Conservation (phyloP, 2,888 invertebrate species). For the Oscheius sp. region DNA sequence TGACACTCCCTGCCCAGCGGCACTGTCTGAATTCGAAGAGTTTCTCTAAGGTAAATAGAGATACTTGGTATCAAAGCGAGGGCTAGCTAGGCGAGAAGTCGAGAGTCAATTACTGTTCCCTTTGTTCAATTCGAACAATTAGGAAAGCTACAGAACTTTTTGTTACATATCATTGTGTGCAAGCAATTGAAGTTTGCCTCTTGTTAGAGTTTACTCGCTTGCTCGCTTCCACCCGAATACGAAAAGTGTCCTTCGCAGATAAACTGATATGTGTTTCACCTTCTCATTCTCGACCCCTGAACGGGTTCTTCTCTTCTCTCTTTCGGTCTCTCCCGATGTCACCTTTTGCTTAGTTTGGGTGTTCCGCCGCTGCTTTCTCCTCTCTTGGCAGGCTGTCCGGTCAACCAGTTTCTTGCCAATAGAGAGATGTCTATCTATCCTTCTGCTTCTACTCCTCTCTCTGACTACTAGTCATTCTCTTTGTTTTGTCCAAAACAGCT, state of each 20-base stretch:
- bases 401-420: slow-evolving; percentile 32
- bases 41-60: too few relatives aligned
- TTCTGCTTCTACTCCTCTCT: slow-evolving; percentile 5
- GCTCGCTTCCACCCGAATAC: too few relatives aligned
- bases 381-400: slow-evolving; percentile 10
- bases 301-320: slow-evolving; percentile 24
- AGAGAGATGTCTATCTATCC: slow-evolving; percentile 31
- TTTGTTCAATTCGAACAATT: too few relatives aligned
- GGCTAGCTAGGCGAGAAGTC: too few relatives aligned
- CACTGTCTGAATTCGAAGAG: too few relatives aligned
- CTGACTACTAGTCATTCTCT: neutral
- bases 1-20: too few relatives aligned
- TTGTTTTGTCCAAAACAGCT: neutral
- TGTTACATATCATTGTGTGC: too few relatives aligned
- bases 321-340: slow-evolving; percentile 8
- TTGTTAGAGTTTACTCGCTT: too few relatives aligned
- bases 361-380: neutral
- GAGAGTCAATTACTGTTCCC: too few relatives aligned
- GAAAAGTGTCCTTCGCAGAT: neutral
- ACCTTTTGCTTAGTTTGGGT: slow-evolving; percentile 4
- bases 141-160: too few relatives aligned
- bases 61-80: too few relatives aligned
- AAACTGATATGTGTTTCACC: slow-evolving; percentile 20
- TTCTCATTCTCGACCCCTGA: neutral
- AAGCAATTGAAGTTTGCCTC: too few relatives aligned